Base-by-base conservation (phyloP, 2,888 invertebrate genomes). In the Athripsodes cinereus region DNA sequence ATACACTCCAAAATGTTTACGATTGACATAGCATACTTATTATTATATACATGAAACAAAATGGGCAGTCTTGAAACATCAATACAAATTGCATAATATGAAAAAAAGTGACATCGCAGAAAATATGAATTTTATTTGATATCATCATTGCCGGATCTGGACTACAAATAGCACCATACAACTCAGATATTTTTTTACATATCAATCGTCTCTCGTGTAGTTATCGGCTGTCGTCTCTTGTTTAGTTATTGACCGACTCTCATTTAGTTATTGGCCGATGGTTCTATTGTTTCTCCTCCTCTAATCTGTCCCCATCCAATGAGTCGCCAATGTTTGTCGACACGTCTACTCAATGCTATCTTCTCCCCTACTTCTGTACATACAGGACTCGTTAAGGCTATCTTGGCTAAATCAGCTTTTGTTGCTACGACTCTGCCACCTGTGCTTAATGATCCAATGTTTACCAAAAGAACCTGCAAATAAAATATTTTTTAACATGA, bases 281-380 rank as follows among this genome's bases (percentile, higher is more conserved):
- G 96, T 69, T 92, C 90, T 69, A 99, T 96, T 66, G 95, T 96
- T 71, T 92, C 90, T 66, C 99, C 99, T 71, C 96, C 92, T 75
- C 95, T 88, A 75, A 99, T 99, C 75, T 97, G 95, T 67, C 98
- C 99, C 99, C 99, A 99, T 67, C 99, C 99, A 72, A 99, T 99
- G 71, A 99, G 87, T 75, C 91, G 88, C 99, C 99, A 99, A 81
- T 99, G 98, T 74, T 98, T 98, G 69, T 99, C 99, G 46, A 99
- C 96, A 77, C 98, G 87, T 71, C 99, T 85, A 72, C 96, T 97
- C 50, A 99, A 83, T n/a, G 99, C 99, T 68, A 99, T 98, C 74
- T 99, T 99, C 74, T 99, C 99, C 54, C 96, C 96, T 61, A 93
- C 88, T 77, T 99, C 98, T 10, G 99, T 99, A 75, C 99, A 99